phyloP scores from a whole-genome alignment of 2,888 invertebrate genomes.

The Sesia apiformis region DNA sequence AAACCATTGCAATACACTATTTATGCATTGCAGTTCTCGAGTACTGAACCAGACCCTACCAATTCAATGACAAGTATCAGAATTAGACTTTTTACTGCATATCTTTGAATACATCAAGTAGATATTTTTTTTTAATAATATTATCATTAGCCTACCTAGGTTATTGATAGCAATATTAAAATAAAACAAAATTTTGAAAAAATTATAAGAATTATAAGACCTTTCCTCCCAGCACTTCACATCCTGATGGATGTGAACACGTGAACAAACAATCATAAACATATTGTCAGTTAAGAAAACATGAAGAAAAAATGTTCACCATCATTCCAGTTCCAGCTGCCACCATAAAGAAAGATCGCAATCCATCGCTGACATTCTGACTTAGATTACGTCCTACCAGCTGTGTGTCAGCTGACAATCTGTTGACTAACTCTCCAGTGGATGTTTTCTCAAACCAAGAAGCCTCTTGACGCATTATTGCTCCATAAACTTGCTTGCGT shows the following conservation, averaged over 20 bases:
- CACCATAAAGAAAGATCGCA: slow-evolving; percentile 90
- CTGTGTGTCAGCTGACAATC: slow-evolving; percentile 92
- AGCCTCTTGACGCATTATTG: slow-evolving; percentile 90
- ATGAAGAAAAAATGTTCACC: slow-evolving; percentile 70
- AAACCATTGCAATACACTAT: too few species aligned
- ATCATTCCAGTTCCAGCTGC: slow-evolving; percentile 94
- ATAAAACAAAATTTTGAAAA: too few species aligned
- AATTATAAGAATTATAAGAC: too few species aligned
- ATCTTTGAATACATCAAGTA: too few species aligned
- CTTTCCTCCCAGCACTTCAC: neutral
- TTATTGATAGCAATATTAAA: too few species aligned
- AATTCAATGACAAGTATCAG: too few species aligned
- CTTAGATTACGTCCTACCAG: slow-evolving; percentile 94
- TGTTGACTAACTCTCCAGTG: slow-evolving; percentile 94
- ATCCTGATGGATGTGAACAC: neutral
- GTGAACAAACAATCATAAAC: too few species aligned
- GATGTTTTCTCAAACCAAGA: slow-evolving; percentile 93
- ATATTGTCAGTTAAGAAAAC: neutral
- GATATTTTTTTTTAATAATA: too few species aligned
- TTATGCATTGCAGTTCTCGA: too few species aligned
- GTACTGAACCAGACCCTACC: too few species aligned
- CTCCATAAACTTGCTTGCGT: slow-evolving; percentile 83
- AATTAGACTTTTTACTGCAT: too few species aligned
- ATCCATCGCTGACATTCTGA: slow-evolving; percentile 94
- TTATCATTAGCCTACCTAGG: too few species aligned